These are phyloP conservation scores for Myotis daubentonii DNA, from an alignment of 2,797 vertebrate species.

Conservation along the genomic window DNA sequence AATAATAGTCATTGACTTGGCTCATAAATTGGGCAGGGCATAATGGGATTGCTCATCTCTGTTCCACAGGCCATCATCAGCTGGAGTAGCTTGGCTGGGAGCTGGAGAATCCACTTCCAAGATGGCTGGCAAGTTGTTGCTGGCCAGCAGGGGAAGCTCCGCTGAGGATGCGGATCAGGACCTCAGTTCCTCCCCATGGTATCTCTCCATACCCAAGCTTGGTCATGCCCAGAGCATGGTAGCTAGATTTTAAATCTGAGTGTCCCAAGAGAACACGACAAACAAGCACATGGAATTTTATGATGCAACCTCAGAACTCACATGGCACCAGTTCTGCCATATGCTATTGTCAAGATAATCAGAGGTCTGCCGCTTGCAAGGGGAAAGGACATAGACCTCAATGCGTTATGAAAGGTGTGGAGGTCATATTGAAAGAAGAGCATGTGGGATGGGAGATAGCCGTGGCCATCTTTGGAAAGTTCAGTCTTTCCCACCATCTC, in stretches of 20 bases:
- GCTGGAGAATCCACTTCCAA: not conserved
- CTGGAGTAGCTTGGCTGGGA: not conserved
- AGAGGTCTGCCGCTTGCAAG: not conserved
- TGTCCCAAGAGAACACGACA: not conserved
- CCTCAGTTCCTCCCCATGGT: not conserved
- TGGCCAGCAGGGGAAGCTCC: not conserved
- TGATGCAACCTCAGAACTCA: not conserved
- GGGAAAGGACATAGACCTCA: not conserved
- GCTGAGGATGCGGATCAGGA: not conserved
- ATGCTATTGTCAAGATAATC: not conserved
- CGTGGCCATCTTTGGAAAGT: not conserved
- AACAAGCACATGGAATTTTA: not conserved
- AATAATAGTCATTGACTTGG: constrained; percentile 6
- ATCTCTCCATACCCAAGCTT: not conserved
- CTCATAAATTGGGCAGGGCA: not conserved
- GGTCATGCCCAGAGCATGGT: not conserved
- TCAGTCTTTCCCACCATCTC: not conserved
- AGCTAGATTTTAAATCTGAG: not conserved
- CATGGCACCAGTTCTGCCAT: not conserved
- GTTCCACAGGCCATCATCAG: not conserved
- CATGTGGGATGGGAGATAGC: not conserved
- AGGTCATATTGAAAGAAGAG: not conserved
- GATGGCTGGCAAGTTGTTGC: not conserved
- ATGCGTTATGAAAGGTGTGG: not conserved
- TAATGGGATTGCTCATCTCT: not conserved